Conservation (phyloP, 2,113 vertebrate genomes). For the Parus major region DNA sequence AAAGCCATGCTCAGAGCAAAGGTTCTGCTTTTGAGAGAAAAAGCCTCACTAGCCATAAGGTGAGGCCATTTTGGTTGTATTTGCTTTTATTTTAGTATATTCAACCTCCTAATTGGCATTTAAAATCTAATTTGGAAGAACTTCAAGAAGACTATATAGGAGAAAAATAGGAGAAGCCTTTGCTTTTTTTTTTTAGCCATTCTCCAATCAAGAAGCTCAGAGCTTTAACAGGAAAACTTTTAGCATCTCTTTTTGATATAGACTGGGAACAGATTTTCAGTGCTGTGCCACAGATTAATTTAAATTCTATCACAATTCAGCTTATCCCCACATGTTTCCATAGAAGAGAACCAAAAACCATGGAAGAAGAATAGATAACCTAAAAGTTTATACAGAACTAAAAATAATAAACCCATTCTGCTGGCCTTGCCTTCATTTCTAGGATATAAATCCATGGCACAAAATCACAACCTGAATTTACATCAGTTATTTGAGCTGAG, state of each 20-base stretch:
- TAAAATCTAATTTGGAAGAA: constrained; percentile 99
- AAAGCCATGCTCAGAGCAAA: constrained; percentile 99
- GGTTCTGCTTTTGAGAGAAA: constrained; percentile 91
- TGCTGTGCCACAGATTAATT: constrained; percentile 64
- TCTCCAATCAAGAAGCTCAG: constrained; percentile 78
- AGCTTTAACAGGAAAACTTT: constrained; percentile 77
- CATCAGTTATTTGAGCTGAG: neutral
- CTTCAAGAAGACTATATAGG: constrained; percentile 94
- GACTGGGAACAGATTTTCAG: constrained; percentile 66
- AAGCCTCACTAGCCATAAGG: constrained; percentile 99
- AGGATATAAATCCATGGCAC: neutral
- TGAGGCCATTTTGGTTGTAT: constrained; percentile 96
- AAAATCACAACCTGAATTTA: neutral
- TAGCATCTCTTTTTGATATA: constrained; percentile 69
- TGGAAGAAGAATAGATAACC: neutral
- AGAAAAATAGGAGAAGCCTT: constrained; percentile 75
- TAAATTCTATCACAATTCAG: constrained; percentile 63
- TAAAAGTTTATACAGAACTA: neutral
- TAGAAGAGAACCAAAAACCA: constrained; percentile 4
- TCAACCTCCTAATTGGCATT: constrained; percentile 99
- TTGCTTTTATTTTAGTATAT: constrained; percentile 99
- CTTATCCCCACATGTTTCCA: constrained; percentile 30
- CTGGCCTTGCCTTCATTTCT: neutral
- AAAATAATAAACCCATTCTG: neutral
- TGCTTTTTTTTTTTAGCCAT: constrained; percentile 23